Evolutionary conservation across 2,797 vertebrate genomes (phyloP).

Genomic region (Sphenodon punctatus): DNA sequence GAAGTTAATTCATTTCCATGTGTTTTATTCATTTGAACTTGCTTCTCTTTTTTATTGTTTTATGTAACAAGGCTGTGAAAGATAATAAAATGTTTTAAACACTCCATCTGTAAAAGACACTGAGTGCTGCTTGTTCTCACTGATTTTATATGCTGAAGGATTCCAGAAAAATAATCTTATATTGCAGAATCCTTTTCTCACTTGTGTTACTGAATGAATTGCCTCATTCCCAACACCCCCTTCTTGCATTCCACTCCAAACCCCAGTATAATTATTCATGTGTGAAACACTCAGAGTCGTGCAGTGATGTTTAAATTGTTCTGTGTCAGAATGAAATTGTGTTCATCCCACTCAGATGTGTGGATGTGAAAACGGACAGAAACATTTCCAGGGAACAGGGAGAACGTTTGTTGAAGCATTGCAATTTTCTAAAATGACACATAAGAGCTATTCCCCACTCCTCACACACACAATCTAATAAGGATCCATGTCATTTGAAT

Average conservation of each 20-base stretch:
- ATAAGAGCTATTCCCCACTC: not conserved
- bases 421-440: slow-evolving; percentile 10
- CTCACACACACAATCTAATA: not conserved
- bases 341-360: slow-evolving; percentile 12
- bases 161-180: not conserved
- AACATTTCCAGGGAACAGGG: slow-evolving; percentile 8
- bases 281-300: not conserved
- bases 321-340: not conserved
- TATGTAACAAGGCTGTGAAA: too few species aligned
- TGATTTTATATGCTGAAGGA: not conserved
- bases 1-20: not conserved
- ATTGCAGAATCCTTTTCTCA: not conserved
- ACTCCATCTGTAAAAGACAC: not conserved
- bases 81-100: too few species aligned
- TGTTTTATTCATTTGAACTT: not conserved
- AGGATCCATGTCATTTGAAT: accelerated
- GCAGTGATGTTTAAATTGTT: not conserved
- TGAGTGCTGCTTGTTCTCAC: not conserved
- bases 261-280: not conserved
- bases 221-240: slow-evolving; percentile 33
- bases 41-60: not conserved
- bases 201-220: slow-evolving; percentile 4
- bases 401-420: slow-evolving; percentile 28
- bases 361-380: slow-evolving; percentile 23
- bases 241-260: slow-evolving; percentile 17